Base-by-base conservation (phyloP, 2,113 vertebrate genomes). In the Lamprologus speciosus region DNA sequence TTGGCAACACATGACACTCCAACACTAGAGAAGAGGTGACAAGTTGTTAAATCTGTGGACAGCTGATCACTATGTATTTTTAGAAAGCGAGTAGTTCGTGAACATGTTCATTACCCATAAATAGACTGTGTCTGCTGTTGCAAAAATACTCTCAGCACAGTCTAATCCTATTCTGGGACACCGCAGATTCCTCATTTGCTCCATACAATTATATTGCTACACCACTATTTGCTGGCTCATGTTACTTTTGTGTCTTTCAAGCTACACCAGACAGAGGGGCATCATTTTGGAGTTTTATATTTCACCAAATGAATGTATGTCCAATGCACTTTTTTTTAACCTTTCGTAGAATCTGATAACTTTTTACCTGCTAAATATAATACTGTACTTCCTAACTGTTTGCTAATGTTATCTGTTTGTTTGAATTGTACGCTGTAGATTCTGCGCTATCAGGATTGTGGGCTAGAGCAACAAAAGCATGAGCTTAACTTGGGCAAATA, bases 41-140 rank as follows among this genome's bases (percentile, higher is more conserved):
- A 94, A 96, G 93, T 85, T 95, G 95, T 94, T 95, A 94, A 95
- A 94, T 96, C 92, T 94, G 91, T 88, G 90, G 95, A 93, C 96
- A 96, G 94, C 96, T 96, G 96, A 96, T 95, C 89, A 68, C 40
- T 26, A 87, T 84, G 87, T 96, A 96, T 96, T 95, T 96, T 95
- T 96, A 95, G 95, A 93, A 91, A 70, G 89, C 50, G 57, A 84
- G 87, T 82, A 87, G 87, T 94, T 92, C 40, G 60, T 81, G 70
- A 93, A 83, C 92, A 93, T 91, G 87, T 91, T 90, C 80, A 88
- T 87, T 83, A 75, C 58, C 85, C 93, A 82, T 81, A 94, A 96
- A 96, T 95, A 96, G 90, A 91, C 75, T 54, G 60, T 80, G 86
- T 91, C 93, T 91, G 90, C 89, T 88, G 78, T 86, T 47, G 45